Evolutionary conservation across 2,797 vertebrate genomes (phyloP).

Genomic region (Tenualosa thibaudeaui): DNA sequence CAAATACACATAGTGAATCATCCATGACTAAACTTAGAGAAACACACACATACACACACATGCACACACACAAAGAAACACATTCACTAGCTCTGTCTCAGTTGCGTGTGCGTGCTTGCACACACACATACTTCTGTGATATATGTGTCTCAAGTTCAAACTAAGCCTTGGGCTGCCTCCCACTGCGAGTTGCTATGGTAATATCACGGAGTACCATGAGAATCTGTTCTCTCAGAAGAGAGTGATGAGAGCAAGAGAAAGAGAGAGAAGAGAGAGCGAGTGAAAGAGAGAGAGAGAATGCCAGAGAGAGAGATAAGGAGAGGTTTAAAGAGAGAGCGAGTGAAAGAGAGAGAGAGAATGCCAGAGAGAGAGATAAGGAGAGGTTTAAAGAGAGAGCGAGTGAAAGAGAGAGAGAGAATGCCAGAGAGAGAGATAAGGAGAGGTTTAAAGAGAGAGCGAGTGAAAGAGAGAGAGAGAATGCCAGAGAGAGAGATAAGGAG

Average conservation of each 20-base stretch:
- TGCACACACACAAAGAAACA: slow-evolving; percentile 1
- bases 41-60: neutral
- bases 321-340: too few species aligned
- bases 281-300: neutral
- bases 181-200: slow-evolving; percentile 53
- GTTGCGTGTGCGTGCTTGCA: neutral
- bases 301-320: too few species aligned
- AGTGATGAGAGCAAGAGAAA: slow-evolving; percentile 21
- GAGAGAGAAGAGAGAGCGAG: neutral
- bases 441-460: too few species aligned
- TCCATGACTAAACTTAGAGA: neutral
- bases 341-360: neutral
- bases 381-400: too few species aligned
- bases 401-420: too few species aligned
- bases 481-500: too few species aligned
- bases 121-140: neutral
- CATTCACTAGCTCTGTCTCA: neutral
- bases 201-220: slow-evolving; percentile 26
- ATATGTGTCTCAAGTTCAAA: slow-evolving; percentile 40
- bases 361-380: too few species aligned
- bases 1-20: slow-evolving; percentile 6
- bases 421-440: too few species aligned
- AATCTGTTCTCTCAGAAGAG: neutral
- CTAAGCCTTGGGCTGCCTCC: slow-evolving; percentile 40
- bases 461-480: neutral